A percentile compares a stretch with the other conserved stretches of the same genome.
Conservation (phyloP, 2,113 vertebrate species). For the Felis catus region F.catus_Fca126_mat1.0 CM031417.1:70822001-70822500, state of each 20-base stretch:
- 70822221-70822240: not conserved
- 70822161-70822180: not conserved
- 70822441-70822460: not conserved
- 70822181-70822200: not conserved
- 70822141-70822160: not conserved
- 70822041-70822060: not conserved
- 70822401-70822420: not conserved
- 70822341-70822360: not conserved
- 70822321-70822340: not conserved
- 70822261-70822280: not conserved
- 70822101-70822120: slow-evolving; percentile 5
- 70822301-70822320: not conserved
- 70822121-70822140: not conserved
- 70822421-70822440: not conserved
- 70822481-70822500: not conserved
- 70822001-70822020: not conserved
- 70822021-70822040: not conserved
- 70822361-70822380: not conserved
- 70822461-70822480: not conserved
- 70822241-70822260: not conserved
- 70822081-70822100: not conserved
- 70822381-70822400: not conserved
- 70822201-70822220: not conserved
- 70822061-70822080: not conserved
- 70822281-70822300: not conserved